Percentiles rank a stretch among this genome's conserved stretches.
These are phyloP conservation scores for Rambutsinella grinnellia DNA, from an alignment of 2,888 invertebrate genomes.

Conservation along the genomic window DNA sequence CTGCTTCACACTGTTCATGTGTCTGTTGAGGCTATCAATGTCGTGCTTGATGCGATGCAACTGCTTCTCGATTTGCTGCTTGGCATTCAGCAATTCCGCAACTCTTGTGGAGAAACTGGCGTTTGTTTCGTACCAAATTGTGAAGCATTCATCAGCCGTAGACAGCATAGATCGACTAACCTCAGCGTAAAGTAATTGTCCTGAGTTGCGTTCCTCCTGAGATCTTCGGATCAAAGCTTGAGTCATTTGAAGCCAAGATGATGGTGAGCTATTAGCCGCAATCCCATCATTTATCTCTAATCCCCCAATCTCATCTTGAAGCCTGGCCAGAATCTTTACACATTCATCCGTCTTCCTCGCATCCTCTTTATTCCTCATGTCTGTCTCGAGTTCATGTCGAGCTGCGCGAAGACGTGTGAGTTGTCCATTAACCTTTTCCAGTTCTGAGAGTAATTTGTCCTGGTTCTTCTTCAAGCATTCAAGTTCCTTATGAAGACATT, in stretches of 20 bases:
- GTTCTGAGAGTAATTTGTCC: constrained; percentile 54
- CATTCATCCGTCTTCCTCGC: constrained; percentile 64
- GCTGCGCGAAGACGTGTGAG: constrained; percentile 58
- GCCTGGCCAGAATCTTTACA: constrained; percentile 55
- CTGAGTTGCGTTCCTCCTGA: constrained; percentile 85
- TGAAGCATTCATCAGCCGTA: constrained; percentile 61
- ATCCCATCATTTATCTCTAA: constrained; percentile 34
- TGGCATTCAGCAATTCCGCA: constrained; percentile 56
- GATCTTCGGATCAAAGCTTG: constrained; percentile 82
- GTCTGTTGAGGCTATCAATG: constrained; percentile 59
- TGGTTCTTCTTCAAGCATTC: constrained; percentile 59
- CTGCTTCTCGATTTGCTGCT: constrained; percentile 57
- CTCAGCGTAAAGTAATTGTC: constrained; percentile 73
- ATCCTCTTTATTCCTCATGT: constrained; percentile 63
- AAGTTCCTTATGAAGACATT: constrained; percentile 83
- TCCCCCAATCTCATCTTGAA: constrained; percentile 59
- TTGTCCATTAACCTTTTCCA: constrained; percentile 56
- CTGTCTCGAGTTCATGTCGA: constrained; percentile 63
- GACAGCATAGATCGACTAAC: constrained; percentile 55
- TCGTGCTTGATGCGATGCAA: constrained; percentile 58
- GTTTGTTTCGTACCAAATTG: constrained; percentile 63
- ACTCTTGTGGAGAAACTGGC: constrained; percentile 57
- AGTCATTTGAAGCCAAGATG: constrained; percentile 86
- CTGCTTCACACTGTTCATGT: constrained; percentile 57
- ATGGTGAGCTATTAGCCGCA: constrained; percentile 77